Conservation (phyloP, 2,888 invertebrate species). For the Lamellibrachia columna region DNA sequence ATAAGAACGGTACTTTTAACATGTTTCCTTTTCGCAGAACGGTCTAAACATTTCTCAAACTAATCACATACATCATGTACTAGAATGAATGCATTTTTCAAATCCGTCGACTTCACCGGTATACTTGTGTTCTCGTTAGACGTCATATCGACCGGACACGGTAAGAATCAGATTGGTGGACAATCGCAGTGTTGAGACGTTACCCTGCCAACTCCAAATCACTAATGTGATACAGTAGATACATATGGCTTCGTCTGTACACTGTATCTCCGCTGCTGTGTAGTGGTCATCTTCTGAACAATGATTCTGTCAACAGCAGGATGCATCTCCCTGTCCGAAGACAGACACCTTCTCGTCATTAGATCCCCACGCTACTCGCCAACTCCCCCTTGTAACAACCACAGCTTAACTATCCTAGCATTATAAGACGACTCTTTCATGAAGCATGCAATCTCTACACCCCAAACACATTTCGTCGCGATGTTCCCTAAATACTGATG, state of each 20-base stretch:
- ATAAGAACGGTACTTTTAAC: background rate
- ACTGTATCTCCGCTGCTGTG: background rate
- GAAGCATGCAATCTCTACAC: background rate
- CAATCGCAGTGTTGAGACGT: background rate
- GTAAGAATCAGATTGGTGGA: too few relatives aligned
- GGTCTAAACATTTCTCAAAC: background rate
- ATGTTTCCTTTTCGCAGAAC: background rate
- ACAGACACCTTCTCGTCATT: background rate
- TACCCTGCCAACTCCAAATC: background rate
- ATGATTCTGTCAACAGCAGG: background rate
- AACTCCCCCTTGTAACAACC: background rate
- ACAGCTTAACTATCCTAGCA: background rate
- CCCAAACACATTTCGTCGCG: background rate
- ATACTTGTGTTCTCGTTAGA: background rate
- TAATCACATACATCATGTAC: background rate
- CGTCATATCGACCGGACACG: background rate
- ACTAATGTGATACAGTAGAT: background rate
- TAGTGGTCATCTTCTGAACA: background rate
- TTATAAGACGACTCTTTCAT: background rate
- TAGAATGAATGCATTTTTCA: background rate
- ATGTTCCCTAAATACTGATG: background rate
- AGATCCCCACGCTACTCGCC: background rate
- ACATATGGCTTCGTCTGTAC: background rate
- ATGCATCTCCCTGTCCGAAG: background rate
- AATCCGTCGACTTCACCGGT: background rate